Percentiles rank a stretch among this genome's conserved stretches.
Evolutionary conservation across 1,140 invertebrate genomes (phyloP).

Genomic region (Cyclina sinensis): DNA sequence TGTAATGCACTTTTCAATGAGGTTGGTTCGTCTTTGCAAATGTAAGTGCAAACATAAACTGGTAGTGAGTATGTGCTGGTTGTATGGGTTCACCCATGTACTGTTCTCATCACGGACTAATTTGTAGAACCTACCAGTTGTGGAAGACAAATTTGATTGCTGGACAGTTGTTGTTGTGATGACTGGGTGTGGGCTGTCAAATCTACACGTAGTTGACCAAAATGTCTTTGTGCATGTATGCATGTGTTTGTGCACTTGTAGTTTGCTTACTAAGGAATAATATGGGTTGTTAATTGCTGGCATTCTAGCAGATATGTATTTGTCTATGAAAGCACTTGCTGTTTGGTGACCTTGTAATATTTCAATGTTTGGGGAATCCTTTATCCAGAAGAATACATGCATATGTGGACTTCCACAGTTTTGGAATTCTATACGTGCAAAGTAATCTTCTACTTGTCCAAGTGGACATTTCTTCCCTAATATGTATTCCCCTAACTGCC

Average conservation of each 20-base stretch:
- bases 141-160: background rate
- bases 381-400: background rate
- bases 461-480: background rate
- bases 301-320: slow-evolving; percentile 40
- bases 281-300: too few species aligned
- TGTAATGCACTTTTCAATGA: background rate
- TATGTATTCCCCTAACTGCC: too few species aligned
- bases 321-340: slow-evolving; percentile 27
- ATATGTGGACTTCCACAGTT: slow-evolving; percentile 29
- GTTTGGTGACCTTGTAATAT: background rate
- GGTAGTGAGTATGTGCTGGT: background rate
- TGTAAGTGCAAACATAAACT: background rate
- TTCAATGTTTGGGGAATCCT: slow-evolving; percentile 4
- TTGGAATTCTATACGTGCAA: slow-evolving; percentile 24
- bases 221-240: background rate
- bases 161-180: background rate
- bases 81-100: background rate
- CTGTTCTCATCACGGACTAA: background rate
- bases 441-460: background rate
- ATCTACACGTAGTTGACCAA: background rate
- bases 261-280: too few species aligned
- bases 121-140: background rate
- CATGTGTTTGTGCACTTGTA: background rate
- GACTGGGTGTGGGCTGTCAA: background rate
- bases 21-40: background rate